Base-by-base conservation (phyloP, 2,888 invertebrate genomes). In the Drosophila subquinaria region DNA sequence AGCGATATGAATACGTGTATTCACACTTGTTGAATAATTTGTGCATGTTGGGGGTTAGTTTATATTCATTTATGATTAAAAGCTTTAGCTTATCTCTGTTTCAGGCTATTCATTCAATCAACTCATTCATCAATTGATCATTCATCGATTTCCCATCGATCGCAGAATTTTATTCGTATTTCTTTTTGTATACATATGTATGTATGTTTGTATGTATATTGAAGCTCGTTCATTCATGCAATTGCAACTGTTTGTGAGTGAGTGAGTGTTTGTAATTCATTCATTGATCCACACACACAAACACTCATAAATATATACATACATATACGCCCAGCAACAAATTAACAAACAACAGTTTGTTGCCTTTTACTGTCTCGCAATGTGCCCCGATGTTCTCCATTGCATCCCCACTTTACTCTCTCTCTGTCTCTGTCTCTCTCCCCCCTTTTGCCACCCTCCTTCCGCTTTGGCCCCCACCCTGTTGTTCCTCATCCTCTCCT, bases 271-370 rank as follows among this genome's bases (percentile, higher is more conserved):
- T 68, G 57, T 63, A 63, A 69, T 74, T 77, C 75, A 77, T 67
- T 74, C 79, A 79, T 62, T 69, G 65, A 65, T 59, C 23, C 55
- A 53, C 35, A 51, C 48, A 50, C 20, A 20, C 20, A 20, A 3
- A 59, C 50, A 72, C 8, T 30, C 30, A 30, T 30, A 30, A 6
- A 30, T 30, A 8, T 30, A 8, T 30, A 30, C 1, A 30, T 30
- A 8, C 8, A 8, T 30, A 30, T 30, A 30, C 60, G 48, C 57
- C 15, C 57, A 63, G 40, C 51, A 36, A 52, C 50, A 65, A 79
- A 73, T 69, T 36, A 69, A 69, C 62, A 57, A 69, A 69, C 62
- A 57, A 66, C 63, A 73, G 67, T 57, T 57, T 76, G 53, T 56
- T 63, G 63, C 50, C 33, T 59, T 43, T 48, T 20, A 47, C 27